These are phyloP conservation scores for Propithecus deckenii DNA, from an alignment of 2,797 vertebrate species.

Conservation along the genomic window DNA sequence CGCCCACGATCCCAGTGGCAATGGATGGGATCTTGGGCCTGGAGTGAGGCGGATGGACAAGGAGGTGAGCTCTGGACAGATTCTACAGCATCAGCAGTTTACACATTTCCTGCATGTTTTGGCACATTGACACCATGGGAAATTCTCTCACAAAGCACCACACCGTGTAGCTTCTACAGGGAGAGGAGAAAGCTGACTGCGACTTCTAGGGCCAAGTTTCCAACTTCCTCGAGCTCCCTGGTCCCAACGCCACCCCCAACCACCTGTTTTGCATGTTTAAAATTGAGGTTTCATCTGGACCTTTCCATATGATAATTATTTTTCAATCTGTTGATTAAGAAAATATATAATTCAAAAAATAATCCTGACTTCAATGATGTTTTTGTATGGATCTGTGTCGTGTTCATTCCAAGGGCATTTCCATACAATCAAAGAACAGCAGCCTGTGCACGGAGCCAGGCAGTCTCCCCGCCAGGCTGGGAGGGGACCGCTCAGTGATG, in stretches of 20 bases:
- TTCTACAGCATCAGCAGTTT: rapidly evolving
- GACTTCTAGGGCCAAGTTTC: too few species aligned
- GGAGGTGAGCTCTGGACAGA: background rate
- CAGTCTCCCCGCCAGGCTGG: background rate
- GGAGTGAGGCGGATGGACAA: conserved; percentile 4
- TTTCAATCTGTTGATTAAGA: background rate
- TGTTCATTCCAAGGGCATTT: background rate
- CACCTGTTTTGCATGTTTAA: background rate
- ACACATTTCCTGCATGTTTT: background rate
- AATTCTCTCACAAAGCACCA: background rate
- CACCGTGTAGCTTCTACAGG: rapidly evolving
- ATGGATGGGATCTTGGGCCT: conserved; percentile 92
- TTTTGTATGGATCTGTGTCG: background rate
- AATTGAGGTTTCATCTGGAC: background rate
- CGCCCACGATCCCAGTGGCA: conserved; percentile 92
- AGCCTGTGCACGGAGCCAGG: rapidly evolving
- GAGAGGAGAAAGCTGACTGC: rapidly evolving
- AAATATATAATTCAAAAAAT: background rate
- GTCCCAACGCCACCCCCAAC: background rate
- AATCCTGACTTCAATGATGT: background rate
- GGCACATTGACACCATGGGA: background rate
- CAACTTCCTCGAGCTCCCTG: background rate
- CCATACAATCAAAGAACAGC: rapidly evolving
- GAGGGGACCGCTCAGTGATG: background rate
- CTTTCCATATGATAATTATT: background rate